phyloP scores from a whole-genome alignment of 1,140 invertebrate genomes.

The Aricia agestis region DNA sequence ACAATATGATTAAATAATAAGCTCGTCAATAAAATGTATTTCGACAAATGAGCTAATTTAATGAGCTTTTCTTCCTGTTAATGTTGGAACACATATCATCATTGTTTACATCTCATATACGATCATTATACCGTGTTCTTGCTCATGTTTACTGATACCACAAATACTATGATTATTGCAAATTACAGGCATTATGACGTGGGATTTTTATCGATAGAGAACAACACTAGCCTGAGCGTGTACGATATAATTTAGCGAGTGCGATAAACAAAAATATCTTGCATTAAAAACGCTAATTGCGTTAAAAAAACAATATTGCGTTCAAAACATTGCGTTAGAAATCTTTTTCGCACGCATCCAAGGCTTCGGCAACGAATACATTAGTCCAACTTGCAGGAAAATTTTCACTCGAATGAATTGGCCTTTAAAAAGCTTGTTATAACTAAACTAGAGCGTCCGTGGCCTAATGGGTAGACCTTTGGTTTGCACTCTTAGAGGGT shows the following conservation, averaged over 20 bases:
- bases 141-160: background rate
- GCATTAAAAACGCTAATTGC: constrained; percentile 12
- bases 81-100: background rate
- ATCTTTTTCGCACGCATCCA: constrained; percentile 61
- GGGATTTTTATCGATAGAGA: background rate
- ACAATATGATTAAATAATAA: too few species aligned
- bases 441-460: too few species aligned
- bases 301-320: constrained; percentile 52
- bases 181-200: background rate
- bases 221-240: background rate
- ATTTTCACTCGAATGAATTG: background rate
- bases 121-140: background rate
- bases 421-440: too few species aligned
- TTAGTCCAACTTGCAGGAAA: background rate
- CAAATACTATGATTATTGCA: constrained; percentile 1
- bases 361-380: background rate
- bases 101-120: background rate
- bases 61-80: too few species aligned
- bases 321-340: constrained; percentile 68
- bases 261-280: constrained; percentile 3
- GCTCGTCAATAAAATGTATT: too few species aligned
- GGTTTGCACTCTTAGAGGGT: too few species aligned
- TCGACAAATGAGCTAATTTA: too few species aligned
- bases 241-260: constrained; percentile 2
- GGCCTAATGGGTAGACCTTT: too few species aligned